Evolutionary conservation across 1,140 invertebrate species (phyloP).

Genomic region (Gryllus bimaculatus): DNA sequence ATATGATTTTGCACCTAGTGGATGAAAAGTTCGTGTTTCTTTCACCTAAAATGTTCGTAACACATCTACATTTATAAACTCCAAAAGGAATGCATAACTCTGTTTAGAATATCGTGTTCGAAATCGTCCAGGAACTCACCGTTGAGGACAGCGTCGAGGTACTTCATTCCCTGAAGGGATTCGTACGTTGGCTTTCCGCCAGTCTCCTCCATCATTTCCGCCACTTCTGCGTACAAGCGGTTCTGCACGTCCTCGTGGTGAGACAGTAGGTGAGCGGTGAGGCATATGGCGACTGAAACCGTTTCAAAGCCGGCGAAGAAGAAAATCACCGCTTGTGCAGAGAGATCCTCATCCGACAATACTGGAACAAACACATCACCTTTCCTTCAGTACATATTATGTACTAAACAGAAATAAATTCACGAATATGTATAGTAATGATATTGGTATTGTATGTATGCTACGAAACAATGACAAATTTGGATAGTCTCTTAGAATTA

Average conservation of each 20-base stretch:
- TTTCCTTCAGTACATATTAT: not conserved
- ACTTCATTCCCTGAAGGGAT: constrained; percentile 36
- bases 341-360: constrained; percentile 27
- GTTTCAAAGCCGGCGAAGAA: constrained; percentile 46
- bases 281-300: constrained; percentile 32
- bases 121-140: constrained; percentile 28
- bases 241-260: constrained; percentile 35
- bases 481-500: no score
- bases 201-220: constrained; percentile 23
- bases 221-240: constrained; percentile 33
- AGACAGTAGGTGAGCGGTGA: constrained; percentile 34
- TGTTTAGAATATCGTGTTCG: no score
- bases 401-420: no score
- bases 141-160: constrained; percentile 36
- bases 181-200: constrained; percentile 29
- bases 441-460: no score
- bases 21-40: no score
- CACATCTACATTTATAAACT: no score
- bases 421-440: no score
- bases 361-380: not conserved
- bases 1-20: no score
- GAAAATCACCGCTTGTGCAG: constrained; percentile 34
- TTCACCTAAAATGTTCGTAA: no score
- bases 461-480: no score
- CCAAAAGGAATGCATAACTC: no score